Percentiles rank a stretch among this genome's conserved stretches.
phyloP scores from a whole-genome alignment of 2,113 vertebrate genomes.

The Zosterops borbonicus region DNA sequence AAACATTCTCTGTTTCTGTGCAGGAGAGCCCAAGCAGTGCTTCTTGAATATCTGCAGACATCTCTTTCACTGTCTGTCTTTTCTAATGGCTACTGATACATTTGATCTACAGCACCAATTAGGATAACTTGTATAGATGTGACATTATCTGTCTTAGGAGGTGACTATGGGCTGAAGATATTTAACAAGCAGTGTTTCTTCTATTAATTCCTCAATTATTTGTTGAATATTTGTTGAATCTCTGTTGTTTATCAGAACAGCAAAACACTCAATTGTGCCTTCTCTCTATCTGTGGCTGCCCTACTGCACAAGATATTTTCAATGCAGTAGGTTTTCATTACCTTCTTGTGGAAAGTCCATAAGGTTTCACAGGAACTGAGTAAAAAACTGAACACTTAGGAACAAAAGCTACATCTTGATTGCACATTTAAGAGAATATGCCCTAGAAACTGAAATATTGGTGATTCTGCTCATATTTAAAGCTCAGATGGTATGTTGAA shows the following conservation, averaged over 20 bases:
- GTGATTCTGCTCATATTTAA: neutral
- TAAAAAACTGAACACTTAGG: neutral
- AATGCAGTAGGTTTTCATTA: neutral
- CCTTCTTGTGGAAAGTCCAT: neutral
- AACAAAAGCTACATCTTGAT: neutral
- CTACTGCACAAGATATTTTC: neutral
- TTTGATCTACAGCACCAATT: neutral
- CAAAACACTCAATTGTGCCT: accelerated
- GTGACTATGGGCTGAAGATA: neutral
- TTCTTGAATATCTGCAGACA: neutral
- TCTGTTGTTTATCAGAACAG: neutral
- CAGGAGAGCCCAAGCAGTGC: neutral
- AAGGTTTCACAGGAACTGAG: neutral
- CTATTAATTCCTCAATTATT: neutral
- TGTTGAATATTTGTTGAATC: neutral
- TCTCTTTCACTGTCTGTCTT: neutral
- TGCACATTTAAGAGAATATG: neutral
- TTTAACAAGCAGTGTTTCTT: neutral
- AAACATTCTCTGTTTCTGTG: neutral
- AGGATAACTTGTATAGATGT: neutral
- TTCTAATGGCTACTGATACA: neutral
- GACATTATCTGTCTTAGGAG: neutral
- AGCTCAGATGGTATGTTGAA: neutral
- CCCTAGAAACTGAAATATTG: neutral
- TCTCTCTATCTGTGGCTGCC: neutral